phyloP scores from a whole-genome alignment of 2,888 invertebrate species.

The Luffia ferchaultella region DNA sequence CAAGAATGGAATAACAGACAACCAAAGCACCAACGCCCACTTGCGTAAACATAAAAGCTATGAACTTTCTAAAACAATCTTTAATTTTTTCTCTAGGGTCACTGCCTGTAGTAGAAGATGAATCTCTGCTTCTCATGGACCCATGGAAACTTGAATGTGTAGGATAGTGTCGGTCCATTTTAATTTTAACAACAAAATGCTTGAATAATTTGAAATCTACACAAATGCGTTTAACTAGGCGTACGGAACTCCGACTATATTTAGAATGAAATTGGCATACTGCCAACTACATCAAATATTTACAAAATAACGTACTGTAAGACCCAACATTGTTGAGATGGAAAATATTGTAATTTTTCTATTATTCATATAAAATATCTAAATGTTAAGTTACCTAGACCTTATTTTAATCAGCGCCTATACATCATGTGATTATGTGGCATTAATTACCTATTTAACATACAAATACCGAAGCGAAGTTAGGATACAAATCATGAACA shows the following conservation, averaged over 20 bases:
- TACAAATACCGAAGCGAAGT: too few relatives aligned
- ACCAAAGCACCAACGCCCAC: slow-evolving; percentile 89
- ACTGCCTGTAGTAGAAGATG: slow-evolving; percentile 71
- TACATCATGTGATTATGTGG: too few relatives aligned
- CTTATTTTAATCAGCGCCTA: too few relatives aligned
- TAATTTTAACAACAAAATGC: slow-evolving; percentile 1
- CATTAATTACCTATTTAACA: too few relatives aligned
- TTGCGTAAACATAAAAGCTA: slow-evolving; percentile 93
- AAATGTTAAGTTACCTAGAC: too few relatives aligned
- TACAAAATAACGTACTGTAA: too few relatives aligned
- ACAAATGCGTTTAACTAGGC: not conserved
- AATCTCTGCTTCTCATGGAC: slow-evolving; percentile 71
- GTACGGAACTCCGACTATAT: slow-evolving; percentile 33
- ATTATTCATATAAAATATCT: too few relatives aligned
- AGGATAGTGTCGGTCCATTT: slow-evolving; percentile 44
- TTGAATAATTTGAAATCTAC: too few relatives aligned
- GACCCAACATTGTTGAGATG: too few relatives aligned
- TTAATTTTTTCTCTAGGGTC: slow-evolving; percentile 81
- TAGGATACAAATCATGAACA: too few relatives aligned
- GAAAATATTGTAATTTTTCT: too few relatives aligned
- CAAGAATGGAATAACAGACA: slow-evolving; percentile 86
- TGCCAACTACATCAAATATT: slow-evolving; percentile 42
- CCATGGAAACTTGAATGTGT: slow-evolving; percentile 57
- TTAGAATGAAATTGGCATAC: slow-evolving; percentile 35
- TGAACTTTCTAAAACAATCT: slow-evolving; percentile 84